phyloP scores from a whole-genome alignment of 1,140 invertebrate genomes.

The Neodiprion fabricii region DNA sequence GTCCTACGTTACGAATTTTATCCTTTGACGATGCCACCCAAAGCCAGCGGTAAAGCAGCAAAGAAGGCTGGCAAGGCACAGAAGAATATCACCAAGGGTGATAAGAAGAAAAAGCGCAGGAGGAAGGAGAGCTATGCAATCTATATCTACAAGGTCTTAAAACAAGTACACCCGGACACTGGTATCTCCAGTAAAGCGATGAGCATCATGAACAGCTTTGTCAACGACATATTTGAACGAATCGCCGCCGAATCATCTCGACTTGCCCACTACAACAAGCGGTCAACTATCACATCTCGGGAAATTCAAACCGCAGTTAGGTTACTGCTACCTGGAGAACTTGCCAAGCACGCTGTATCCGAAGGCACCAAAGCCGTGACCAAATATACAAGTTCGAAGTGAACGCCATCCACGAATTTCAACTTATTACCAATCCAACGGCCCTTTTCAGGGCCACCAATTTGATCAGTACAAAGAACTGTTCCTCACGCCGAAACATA shows the following conservation, averaged over 20 bases:
- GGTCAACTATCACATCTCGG: conserved; percentile 55
- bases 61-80: conserved; percentile 65
- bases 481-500: neutral
- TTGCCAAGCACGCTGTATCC: conserved; percentile 62
- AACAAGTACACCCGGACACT: conserved; percentile 74
- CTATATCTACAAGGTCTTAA: conserved; percentile 77
- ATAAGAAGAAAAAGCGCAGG: conserved; percentile 63
- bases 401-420: conserved; percentile 16
- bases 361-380: conserved; percentile 69
- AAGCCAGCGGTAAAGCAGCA: conserved; percentile 55
- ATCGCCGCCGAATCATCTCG: conserved; percentile 75
- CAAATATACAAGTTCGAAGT: conserved; percentile 44
- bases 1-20: neutral
- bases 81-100: conserved; percentile 62
- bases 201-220: conserved; percentile 71
- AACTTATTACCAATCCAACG: conserved; percentile 17
- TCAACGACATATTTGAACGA: conserved; percentile 73
- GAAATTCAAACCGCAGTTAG: conserved; percentile 59
- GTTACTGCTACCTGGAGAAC: conserved; percentile 56
- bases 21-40: conserved; percentile 50
- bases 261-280: conserved; percentile 76
- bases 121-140: conserved; percentile 73
- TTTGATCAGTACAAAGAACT: conserved; percentile 51
- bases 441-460: conserved; percentile 46
- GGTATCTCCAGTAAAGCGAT: conserved; percentile 71